These are phyloP conservation scores for Pterostichus niger DNA, from an alignment of 2,888 invertebrate genomes.

Conservation along the genomic window DNA sequence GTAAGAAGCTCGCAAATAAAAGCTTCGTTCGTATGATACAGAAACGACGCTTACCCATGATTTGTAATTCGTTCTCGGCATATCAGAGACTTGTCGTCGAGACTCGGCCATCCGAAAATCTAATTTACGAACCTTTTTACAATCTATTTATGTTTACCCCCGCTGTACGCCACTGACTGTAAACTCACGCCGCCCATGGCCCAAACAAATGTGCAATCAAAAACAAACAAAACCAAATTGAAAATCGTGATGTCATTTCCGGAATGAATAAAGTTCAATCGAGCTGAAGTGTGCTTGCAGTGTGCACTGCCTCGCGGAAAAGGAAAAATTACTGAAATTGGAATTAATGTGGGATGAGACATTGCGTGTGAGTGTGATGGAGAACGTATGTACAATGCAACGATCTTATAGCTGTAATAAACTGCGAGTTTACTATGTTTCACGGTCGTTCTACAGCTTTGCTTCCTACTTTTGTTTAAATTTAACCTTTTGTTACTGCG, in stretches of 20 bases:
- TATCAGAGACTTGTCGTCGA: too few relatives aligned
- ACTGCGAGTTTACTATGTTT: too few relatives aligned
- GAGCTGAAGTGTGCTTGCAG: slow-evolving; percentile 32
- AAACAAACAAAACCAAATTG: slow-evolving; percentile 64
- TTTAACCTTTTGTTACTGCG: too few relatives aligned
- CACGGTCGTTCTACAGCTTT: too few relatives aligned
- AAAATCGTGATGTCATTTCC: slow-evolving; percentile 63
- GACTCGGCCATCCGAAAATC: slow-evolving; percentile 40
- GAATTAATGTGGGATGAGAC: slow-evolving; percentile 43
- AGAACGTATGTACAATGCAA: not conserved
- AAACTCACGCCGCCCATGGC: slow-evolving; percentile 3
- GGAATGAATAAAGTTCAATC: slow-evolving; percentile 65
- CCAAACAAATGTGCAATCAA: slow-evolving; percentile 64
- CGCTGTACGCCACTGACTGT: not conserved
- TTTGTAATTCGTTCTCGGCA: too few relatives aligned
- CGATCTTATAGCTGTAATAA: too few relatives aligned
- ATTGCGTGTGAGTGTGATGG: too few relatives aligned
- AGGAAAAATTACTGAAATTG: slow-evolving; percentile 51
- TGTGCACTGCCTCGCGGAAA: not conserved
- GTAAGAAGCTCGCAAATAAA: too few relatives aligned
- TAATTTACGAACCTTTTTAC: slow-evolving; percentile 61
- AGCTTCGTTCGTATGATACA: too few relatives aligned
- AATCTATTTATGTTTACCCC: slow-evolving; percentile 54
- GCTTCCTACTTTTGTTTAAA: too few relatives aligned
- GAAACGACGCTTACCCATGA: too few relatives aligned